Conservation (phyloP, 2,888 invertebrate species). For the Bellardia bayeri region DNA sequence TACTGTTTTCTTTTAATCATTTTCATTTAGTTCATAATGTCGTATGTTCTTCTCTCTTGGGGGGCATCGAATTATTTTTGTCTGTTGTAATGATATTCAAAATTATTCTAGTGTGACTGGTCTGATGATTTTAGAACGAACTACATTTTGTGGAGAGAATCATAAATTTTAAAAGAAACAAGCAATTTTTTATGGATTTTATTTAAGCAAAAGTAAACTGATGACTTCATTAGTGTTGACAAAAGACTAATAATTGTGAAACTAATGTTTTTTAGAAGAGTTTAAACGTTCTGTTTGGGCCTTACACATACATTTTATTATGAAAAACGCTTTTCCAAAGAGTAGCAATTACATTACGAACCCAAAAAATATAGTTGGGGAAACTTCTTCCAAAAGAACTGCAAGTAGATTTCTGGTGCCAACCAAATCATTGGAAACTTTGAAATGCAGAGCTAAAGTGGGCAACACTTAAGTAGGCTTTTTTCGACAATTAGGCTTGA, state of each 20-base stretch:
- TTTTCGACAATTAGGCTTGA: too few relatives aligned
- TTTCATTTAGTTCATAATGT: conserved; percentile 49
- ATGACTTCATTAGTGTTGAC: conserved; percentile 59
- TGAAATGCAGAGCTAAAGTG: too few relatives aligned
- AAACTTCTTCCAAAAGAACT: too few relatives aligned
- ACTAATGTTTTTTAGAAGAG: background rate
- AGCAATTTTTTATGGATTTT: conserved; percentile 28
- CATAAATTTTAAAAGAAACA: conserved; percentile 40
- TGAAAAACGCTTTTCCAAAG: too few relatives aligned
- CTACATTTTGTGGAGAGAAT: conserved; percentile 2
- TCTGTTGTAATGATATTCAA: conserved; percentile 55
- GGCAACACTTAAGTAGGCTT: too few relatives aligned
- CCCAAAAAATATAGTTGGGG: too few relatives aligned
- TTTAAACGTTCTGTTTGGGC: too few relatives aligned
- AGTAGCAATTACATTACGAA: too few relatives aligned
- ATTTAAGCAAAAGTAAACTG: background rate
- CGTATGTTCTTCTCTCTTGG: conserved; percentile 28
- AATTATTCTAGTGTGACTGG: conserved; percentile 52
- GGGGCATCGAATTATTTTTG: conserved; percentile 5
- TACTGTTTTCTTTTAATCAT: conserved; percentile 17
- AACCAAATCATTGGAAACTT: too few relatives aligned
- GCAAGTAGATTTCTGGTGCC: too few relatives aligned
- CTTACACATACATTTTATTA: too few relatives aligned
- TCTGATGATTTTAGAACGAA: background rate
- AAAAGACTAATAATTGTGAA: conserved; percentile 23